Conservation (phyloP, 2,888 invertebrate genomes). For the Anticlea derivata region DNA sequence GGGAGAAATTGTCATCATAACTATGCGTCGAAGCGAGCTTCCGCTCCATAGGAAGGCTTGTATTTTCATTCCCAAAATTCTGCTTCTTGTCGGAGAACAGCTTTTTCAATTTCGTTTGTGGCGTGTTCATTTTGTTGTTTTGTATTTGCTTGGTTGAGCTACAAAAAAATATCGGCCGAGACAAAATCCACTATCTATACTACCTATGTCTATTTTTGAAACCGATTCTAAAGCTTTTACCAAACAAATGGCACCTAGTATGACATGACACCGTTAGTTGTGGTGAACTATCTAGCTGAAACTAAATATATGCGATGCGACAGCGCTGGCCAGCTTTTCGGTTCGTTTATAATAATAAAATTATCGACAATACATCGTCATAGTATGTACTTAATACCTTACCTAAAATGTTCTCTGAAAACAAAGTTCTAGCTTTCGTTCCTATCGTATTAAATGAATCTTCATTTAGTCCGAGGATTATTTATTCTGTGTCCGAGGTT, state of each 20-base stretch:
- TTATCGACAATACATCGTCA: too few relatives aligned
- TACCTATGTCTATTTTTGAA: not conserved
- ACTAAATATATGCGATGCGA: constrained; percentile 34
- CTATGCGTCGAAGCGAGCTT: constrained; percentile 5
- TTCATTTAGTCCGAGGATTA: not conserved
- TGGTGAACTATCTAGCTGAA: constrained; percentile 32
- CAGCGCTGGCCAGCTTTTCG: constrained; percentile 38
- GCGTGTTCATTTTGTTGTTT: too few relatives aligned
- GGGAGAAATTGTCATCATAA: too few relatives aligned
- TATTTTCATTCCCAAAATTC: not conserved
- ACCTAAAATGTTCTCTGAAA: too few relatives aligned
- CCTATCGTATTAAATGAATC: not conserved
- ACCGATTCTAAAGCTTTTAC: constrained; percentile 22
- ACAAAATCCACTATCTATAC: constrained; percentile 20
- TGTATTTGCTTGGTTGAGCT: constrained; percentile 10
- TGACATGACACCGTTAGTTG: constrained; percentile 17
- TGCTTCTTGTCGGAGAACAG: not conserved
- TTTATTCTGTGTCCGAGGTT: too few relatives aligned
- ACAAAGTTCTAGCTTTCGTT: constrained; percentile 1
- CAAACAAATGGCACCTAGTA: constrained; percentile 26
- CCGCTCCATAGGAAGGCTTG: not conserved
- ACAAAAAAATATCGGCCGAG: constrained; percentile 9
- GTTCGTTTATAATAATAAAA: constrained; percentile 24
- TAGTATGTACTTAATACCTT: too few relatives aligned
- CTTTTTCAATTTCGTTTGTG: constrained; percentile 12